These are phyloP conservation scores for Drosophila longiperda DNA, from an alignment of 2,888 invertebrate genomes.

Conservation along the genomic window DNA sequence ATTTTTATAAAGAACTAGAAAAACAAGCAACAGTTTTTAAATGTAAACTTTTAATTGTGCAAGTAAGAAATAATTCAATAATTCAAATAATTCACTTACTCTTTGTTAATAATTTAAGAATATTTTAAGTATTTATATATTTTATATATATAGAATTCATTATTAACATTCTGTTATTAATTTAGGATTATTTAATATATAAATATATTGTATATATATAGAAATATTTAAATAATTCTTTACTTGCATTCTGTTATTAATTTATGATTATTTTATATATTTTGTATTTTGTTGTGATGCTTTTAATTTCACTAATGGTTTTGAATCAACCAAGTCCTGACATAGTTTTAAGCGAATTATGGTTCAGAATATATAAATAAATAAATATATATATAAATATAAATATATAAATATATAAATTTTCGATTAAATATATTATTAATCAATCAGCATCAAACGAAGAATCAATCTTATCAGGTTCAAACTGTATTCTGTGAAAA, in stretches of 20 bases:
- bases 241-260: too few species aligned
- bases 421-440: not conserved
- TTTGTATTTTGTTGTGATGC: too few species aligned
- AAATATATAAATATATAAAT: not conserved
- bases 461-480: rapidly evolving
- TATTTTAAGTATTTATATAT: too few species aligned
- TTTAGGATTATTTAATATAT: too few species aligned
- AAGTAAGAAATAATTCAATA: not conserved
- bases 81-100: too few species aligned
- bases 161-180: too few species aligned
- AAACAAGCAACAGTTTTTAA: not conserved
- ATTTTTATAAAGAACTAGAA: not conserved
- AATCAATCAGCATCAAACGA: not conserved
- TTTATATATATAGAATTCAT: too few species aligned
- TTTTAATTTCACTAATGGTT: not conserved
- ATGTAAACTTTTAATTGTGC: not conserved
- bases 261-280: too few species aligned
- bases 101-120: too few species aligned
- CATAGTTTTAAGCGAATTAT: not conserved
- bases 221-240: not conserved
- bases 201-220: too few species aligned
- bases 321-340: not conserved
- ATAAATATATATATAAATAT: not conserved
- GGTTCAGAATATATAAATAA: not conserved
- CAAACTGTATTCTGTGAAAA: not conserved